Evolutionary conservation across 2,113 vertebrate species (phyloP).

Genomic region (Diadophis punctatus): DNA sequence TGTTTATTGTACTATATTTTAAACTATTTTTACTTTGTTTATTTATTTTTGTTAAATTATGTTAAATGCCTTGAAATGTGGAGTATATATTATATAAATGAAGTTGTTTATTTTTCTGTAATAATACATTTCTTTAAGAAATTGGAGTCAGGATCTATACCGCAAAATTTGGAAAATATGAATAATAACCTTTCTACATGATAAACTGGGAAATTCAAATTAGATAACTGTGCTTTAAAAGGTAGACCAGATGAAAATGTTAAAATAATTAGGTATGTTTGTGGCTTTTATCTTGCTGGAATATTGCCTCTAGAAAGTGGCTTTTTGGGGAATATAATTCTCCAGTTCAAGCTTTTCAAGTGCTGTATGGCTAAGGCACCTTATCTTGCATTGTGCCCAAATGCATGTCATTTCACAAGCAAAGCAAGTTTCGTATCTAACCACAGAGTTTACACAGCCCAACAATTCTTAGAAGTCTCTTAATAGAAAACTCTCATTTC

Average conservation of each 20-base stretch:
- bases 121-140: neutral
- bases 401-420: conserved; percentile 18
- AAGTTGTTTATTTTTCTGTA: neutral
- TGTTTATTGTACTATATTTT: neutral
- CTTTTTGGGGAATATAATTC: neutral
- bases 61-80: neutral
- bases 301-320: neutral
- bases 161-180: neutral
- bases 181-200: neutral
- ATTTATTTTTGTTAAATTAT: neutral
- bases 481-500: conserved; percentile 32
- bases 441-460: conserved; percentile 26
- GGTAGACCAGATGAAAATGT: neutral
- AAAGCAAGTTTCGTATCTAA: conserved; percentile 52
- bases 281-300: neutral
- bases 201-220: neutral
- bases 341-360: neutral
- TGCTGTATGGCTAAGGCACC: neutral
- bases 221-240: neutral
- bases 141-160: neutral
- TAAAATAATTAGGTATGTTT: neutral
- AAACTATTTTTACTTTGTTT: neutral
- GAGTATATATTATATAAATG: neutral
- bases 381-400: neutral
- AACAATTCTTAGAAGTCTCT: neutral